Conservation (phyloP, 2,797 vertebrate genomes). For the Brotula barbata region DNA sequence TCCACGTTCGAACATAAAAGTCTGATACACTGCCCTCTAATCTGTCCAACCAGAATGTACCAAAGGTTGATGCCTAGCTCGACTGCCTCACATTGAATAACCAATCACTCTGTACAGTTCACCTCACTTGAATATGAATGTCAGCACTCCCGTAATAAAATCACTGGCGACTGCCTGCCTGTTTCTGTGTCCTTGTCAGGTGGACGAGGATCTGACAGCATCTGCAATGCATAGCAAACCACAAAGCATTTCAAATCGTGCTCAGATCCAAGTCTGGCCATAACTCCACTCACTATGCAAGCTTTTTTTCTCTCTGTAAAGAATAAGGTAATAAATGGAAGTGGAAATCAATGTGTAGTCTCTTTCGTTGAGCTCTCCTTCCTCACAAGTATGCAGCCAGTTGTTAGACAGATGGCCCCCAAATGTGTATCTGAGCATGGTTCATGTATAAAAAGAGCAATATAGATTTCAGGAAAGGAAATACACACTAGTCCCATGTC, state of each 20-base stretch:
- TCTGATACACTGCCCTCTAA: neutral
- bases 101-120: slow-evolving; percentile 38
- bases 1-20: too few species aligned
- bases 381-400: neutral
- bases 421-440: neutral
- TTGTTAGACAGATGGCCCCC: neutral
- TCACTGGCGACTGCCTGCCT: slow-evolving; percentile 21
- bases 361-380: neutral
- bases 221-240: neutral
- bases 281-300: slow-evolving; percentile 54
- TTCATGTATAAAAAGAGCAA: too few species aligned
- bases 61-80: slow-evolving; percentile 75
- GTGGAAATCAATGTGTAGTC: neutral
- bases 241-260: neutral
- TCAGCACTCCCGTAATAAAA: slow-evolving; percentile 56
- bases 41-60: slow-evolving; percentile 86
- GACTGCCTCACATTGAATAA: slow-evolving; percentile 27
- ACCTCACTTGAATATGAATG: slow-evolving; percentile 55
- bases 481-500: too few species aligned
- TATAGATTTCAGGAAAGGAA: too few species aligned
- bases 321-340: slow-evolving; percentile 22
- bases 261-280: slow-evolving; percentile 26
- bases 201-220: neutral
- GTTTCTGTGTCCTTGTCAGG: neutral
- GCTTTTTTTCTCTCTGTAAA: slow-evolving; percentile 38